phyloP scores from a whole-genome alignment of 2,113 vertebrate genomes.

The Megaceryle maxima region DNA sequence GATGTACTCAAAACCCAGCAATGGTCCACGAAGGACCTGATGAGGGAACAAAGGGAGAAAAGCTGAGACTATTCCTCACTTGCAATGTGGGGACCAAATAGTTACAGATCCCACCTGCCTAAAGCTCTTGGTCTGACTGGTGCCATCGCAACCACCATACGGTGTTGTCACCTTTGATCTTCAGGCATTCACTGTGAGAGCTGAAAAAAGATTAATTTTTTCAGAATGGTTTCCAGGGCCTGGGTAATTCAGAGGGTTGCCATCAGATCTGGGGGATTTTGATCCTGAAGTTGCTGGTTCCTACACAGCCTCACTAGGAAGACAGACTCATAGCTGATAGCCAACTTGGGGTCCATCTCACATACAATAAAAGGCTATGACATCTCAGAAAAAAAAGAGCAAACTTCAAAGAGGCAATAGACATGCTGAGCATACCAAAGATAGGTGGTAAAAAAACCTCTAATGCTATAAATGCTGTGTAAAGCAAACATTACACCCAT shows the following conservation, averaged over 20 bases:
- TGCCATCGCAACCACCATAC: background rate
- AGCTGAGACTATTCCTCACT: background rate
- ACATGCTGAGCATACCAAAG: background rate
- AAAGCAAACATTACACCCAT: background rate
- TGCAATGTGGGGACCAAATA: background rate
- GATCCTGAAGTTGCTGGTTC: background rate
- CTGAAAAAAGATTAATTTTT: background rate
- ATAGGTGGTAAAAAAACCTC: background rate
- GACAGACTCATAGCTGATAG: background rate
- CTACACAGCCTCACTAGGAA: background rate
- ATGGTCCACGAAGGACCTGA: background rate
- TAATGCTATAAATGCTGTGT: background rate
- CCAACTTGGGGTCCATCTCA: background rate
- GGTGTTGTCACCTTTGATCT: background rate
- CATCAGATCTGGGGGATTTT: background rate
- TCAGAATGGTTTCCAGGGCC: background rate
- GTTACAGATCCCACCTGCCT: background rate
- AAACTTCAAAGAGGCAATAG: background rate
- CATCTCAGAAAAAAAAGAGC: background rate
- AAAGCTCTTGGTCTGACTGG: background rate
- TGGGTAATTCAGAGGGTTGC: background rate
- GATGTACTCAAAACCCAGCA: background rate
- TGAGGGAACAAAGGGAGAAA: background rate
- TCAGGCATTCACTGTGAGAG: background rate
- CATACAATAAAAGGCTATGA: background rate